Evolutionary conservation across 2,113 vertebrate species (phyloP), one percentile per base, ranked within the genome.

Genomic region (Apistogramma diplotaenia): DNA sequence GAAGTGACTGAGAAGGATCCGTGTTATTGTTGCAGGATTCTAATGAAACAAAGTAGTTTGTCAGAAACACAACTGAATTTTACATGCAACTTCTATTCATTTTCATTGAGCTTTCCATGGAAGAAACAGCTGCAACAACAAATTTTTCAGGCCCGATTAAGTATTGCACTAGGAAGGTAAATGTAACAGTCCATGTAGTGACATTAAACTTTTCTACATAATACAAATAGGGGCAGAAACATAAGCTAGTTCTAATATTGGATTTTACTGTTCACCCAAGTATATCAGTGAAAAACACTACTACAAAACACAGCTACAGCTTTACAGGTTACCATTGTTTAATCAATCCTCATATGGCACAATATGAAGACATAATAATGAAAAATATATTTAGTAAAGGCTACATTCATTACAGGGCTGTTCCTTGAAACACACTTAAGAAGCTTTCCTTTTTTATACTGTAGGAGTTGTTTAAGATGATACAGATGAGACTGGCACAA

Each of bases 1-100:
- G 96, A 99, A 99, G 96, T 99, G 98, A 96, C 98, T 99, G 94
- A 99, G 97, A 89, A 99, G 97, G 96, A 99, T 99, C 95, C 98
- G 97, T 74, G 98, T 99, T 91, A 99, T 99, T 85, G 98, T 99
- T 61, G 97, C 99, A 91, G 99, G 99, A 94, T 99, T 99, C 99
- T 99, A 84, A 62, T 93, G 79, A 15, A 82, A 88, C 6, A 65
- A 87, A 78, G 61, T 6, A 67, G 62, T 78, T 73, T 16, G n/a
- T 89, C 8, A 88, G 65, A 76, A 51, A 76, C 23, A 21, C 37
- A 56, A 1, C 1, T 3, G 18, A 72, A 25, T 51, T 6, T 65
- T 57, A 75, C 21, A 60, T 70, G 29, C 2, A 43, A 76, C 55
- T 55, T 29, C 27, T 55, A 37, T 10, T 8, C 49, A 43, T 18